Evolutionary conservation across 64 coral and sea anemone species (phyloP).

Genomic region (Pachyseris speciosa): DNA sequence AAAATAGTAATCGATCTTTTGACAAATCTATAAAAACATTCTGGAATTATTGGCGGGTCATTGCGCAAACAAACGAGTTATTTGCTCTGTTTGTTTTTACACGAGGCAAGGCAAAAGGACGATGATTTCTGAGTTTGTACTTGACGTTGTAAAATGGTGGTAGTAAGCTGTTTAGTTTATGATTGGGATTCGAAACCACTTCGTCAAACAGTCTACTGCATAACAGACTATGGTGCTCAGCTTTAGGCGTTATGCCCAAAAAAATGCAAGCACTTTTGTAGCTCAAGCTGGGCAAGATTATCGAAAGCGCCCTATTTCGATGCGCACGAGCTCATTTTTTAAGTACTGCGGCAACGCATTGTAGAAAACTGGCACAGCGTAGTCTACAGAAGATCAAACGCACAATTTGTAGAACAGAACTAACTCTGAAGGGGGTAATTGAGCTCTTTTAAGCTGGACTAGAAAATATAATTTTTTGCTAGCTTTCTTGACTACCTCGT

Average conservation of each 20-base stretch:
- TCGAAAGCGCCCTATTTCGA: constrained; percentile 34
- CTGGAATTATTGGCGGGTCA: not conserved
- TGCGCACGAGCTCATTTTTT: constrained; percentile 49
- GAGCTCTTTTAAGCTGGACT: constrained; percentile 24
- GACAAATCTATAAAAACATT: too few species aligned
- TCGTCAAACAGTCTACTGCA: not conserved
- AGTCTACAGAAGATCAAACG: constrained; percentile 21
- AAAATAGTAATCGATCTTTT: too few species aligned
- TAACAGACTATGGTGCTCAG: not conserved
- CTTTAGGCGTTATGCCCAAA: not conserved
- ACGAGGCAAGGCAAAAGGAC: not conserved
- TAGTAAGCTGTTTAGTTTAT: not conserved
- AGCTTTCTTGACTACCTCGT: not conserved
- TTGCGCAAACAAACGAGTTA: constrained; percentile 15
- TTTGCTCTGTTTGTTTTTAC: not conserved
- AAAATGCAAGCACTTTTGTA: not conserved
- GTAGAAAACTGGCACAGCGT: constrained; percentile 26
- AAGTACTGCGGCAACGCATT: constrained; percentile 38
- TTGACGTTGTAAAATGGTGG: not conserved
- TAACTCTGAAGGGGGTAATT: constrained; percentile 13
- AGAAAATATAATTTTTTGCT: constrained; percentile 25
- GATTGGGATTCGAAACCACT: not conserved
- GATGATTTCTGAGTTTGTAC: constrained; percentile 27
- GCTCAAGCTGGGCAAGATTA: constrained; percentile 28
- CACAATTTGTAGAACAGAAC: constrained; percentile 14